Evolutionary conservation across 2,113 vertebrate genomes (phyloP).

Genomic region (Rhadina sibilatrix): DNA sequence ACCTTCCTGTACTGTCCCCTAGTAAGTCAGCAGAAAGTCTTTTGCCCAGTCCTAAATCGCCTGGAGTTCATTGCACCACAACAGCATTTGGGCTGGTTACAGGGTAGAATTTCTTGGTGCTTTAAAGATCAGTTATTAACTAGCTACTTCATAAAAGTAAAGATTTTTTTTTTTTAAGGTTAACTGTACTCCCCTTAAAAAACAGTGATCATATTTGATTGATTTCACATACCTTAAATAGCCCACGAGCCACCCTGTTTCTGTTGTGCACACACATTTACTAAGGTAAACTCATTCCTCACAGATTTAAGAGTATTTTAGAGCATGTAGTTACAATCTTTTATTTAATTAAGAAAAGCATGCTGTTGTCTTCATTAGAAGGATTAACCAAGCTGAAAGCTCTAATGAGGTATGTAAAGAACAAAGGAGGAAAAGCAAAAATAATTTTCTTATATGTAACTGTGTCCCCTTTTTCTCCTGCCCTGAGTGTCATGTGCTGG

Average conservation of each 20-base stretch:
- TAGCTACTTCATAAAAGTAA: neutral
- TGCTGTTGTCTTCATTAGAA: neutral
- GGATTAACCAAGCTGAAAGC: neutral
- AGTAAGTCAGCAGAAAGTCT: neutral
- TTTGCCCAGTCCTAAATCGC: rapidly evolving
- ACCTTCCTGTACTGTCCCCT: neutral
- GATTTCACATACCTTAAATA: neutral
- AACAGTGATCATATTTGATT: neutral
- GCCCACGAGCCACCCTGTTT: neutral
- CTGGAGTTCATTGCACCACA: neutral
- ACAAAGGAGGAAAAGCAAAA: neutral
- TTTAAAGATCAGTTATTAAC: neutral
- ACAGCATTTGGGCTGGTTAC: neutral
- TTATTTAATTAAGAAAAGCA: neutral
- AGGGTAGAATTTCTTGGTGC: neutral
- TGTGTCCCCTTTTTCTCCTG: too few relatives aligned
- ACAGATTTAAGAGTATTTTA: neutral
- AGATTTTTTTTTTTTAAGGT: neutral
- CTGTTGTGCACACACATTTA: neutral
- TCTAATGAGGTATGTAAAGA: neutral
- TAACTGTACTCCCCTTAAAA: neutral
- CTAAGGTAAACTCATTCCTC: neutral
- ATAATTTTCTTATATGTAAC: neutral
- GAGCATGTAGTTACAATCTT: neutral
- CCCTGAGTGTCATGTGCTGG: neutral